These are phyloP conservation scores for Taenaris catops DNA, from an alignment of 2,888 invertebrate genomes.

Conservation along the genomic window DNA sequence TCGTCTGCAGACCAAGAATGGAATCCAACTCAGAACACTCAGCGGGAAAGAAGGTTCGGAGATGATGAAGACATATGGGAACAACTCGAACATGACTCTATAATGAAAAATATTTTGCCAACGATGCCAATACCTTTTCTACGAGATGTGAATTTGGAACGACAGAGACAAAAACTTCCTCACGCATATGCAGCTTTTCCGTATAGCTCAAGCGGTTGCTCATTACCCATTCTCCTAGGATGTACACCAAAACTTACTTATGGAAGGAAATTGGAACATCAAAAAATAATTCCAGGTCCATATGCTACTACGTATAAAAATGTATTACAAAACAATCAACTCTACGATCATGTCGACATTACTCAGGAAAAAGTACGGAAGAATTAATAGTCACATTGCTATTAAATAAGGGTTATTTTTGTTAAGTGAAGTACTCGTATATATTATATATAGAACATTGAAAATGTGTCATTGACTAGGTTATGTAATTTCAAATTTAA, in stretches of 20 bases:
- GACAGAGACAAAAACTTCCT: constrained; percentile 10
- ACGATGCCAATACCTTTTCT: constrained; percentile 51
- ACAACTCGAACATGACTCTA: constrained; percentile 46
- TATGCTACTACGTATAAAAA: constrained; percentile 1
- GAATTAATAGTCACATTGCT: too few relatives aligned
- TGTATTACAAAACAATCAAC: neutral
- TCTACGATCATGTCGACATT: constrained; percentile 3
- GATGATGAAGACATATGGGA: constrained; percentile 39
- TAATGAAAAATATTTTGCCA: constrained; percentile 57
- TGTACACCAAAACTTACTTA: constrained; percentile 43
- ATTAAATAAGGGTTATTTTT: too few relatives aligned
- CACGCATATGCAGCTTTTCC: constrained; percentile 7
- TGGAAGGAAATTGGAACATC: constrained; percentile 21
- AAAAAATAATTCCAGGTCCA: constrained; percentile 1
- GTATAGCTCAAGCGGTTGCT: constrained; percentile 27
- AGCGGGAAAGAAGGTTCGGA: constrained; percentile 12
- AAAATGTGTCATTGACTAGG: too few relatives aligned
- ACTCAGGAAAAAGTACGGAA: too few relatives aligned
- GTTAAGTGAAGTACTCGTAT: too few relatives aligned
- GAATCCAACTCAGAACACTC: constrained; percentile 7
- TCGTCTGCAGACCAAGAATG: constrained; percentile 3
- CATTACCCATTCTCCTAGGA: constrained; percentile 40
- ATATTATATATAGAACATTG: too few relatives aligned
- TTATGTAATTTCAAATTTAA: too few relatives aligned
- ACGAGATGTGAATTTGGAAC: constrained; percentile 26